Evolutionary conservation across 2,113 vertebrate genomes (phyloP).

Genomic region (Motacilla tschutschensis): DNA sequence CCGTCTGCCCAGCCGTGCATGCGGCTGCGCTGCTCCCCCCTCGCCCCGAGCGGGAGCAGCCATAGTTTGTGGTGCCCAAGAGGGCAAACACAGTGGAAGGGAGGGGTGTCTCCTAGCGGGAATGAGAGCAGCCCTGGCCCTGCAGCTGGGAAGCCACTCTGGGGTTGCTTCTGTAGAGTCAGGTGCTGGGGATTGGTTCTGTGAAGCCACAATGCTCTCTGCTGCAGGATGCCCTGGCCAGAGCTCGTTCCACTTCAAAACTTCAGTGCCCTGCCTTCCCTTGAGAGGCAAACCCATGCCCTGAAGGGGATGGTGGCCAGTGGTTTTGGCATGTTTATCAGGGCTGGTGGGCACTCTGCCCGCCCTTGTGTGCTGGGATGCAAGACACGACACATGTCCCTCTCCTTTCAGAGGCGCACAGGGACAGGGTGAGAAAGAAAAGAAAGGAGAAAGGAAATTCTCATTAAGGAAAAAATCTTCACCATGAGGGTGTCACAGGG

Average conservation of each 20-base stretch:
- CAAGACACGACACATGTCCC: not conserved
- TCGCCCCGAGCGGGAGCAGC: not conserved
- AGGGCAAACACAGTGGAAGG: not conserved
- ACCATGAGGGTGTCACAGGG: not conserved
- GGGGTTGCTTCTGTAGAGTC: not conserved
- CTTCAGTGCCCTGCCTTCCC: not conserved
- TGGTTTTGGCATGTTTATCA: not conserved
- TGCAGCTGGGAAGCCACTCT: not conserved
- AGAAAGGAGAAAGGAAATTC: not conserved
- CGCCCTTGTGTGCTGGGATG: not conserved
- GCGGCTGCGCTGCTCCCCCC: not conserved
- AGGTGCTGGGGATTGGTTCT: not conserved
- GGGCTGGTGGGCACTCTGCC: not conserved
- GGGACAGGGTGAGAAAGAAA: not conserved
- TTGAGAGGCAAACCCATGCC: not conserved
- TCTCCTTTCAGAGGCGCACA: not conserved
- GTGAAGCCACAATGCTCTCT: not conserved
- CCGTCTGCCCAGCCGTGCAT: constrained; percentile 17
- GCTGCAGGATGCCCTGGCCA: not conserved
- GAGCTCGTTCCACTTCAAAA: not conserved
- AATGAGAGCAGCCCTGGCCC: not conserved
- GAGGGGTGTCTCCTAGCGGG: not conserved
- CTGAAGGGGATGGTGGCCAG: not conserved
- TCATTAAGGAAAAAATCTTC: not conserved
- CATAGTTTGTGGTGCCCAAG: not conserved